Percentiles rank a stretch among this genome's conserved stretches.
phyloP scores from a whole-genome alignment of 2,113 vertebrate species.

The Nannobrachium achirus region DNA sequence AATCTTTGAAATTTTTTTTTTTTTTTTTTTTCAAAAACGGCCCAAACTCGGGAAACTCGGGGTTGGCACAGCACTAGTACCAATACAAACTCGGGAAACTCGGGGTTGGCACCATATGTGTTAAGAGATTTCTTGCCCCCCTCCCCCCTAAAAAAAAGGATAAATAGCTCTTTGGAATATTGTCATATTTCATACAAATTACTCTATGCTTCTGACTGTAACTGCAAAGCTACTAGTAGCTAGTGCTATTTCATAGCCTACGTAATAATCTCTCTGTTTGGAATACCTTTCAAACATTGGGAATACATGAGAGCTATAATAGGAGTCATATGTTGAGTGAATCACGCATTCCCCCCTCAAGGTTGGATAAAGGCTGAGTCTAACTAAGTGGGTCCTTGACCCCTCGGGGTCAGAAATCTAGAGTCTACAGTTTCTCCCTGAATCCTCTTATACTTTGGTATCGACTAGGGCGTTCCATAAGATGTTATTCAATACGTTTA shows the following conservation, averaged over 20 bases:
- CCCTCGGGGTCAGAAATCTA: neutral
- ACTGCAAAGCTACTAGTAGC: too few species aligned
- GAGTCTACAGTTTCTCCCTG: neutral
- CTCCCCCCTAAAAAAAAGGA: neutral
- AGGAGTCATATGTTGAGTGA: constrained; percentile 5
- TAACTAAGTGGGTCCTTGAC: constrained; percentile 4
- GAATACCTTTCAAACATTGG: neutral
- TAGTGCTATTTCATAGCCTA: neutral
- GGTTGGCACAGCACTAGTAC: too few species aligned
- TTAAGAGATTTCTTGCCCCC: neutral
- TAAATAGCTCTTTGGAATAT: too few species aligned
- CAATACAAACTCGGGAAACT: too few species aligned
- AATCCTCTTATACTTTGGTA: constrained; percentile 8
- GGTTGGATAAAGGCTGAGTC: constrained; percentile 4
- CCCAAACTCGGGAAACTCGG: too few species aligned
- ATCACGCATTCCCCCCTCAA: neutral
- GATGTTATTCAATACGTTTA: too few species aligned
- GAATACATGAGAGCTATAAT: constrained; percentile 1
- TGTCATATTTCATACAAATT: too few species aligned
- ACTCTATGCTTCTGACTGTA: too few species aligned
- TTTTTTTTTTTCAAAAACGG: too few species aligned
- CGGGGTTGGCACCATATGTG: too few species aligned
- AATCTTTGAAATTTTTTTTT: too few species aligned
- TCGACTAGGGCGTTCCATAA: neutral
- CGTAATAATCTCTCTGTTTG: neutral